These are phyloP conservation scores for Leucopternis melanops DNA, from an alignment of 2,113 vertebrate species.

Conservation along the genomic window DNA sequence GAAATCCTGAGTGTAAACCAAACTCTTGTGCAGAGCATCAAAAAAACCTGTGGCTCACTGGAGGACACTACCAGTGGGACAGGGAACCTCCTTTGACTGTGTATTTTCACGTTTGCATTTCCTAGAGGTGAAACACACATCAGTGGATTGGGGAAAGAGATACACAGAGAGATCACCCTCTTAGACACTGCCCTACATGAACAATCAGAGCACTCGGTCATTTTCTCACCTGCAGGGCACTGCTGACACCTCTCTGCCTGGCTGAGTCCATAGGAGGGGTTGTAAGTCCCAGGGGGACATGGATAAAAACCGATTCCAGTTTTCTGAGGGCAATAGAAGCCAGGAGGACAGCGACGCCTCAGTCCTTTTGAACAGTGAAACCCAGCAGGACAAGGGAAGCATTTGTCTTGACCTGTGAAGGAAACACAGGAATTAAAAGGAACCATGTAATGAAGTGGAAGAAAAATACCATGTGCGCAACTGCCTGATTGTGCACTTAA, in stretches of 20 bases:
- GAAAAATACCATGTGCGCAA: background rate
- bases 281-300: constrained; percentile 80
- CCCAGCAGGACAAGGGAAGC: constrained; percentile 78
- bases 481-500: background rate
- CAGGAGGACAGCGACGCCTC: constrained; percentile 69
- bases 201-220: fast-evolving
- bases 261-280: constrained; percentile 69
- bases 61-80: background rate
- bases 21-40: background rate
- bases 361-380: constrained; percentile 76
- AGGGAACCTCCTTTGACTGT: background rate
- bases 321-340: constrained; percentile 77
- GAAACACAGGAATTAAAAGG: background rate
- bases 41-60: background rate
- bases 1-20: background rate
- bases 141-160: background rate
- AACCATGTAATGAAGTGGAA: background rate
- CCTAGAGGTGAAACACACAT: background rate
- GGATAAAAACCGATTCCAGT: constrained; percentile 67
- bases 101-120: background rate
- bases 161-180: background rate
- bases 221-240: constrained; percentile 80
- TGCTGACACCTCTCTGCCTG: constrained; percentile 75
- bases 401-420: constrained; percentile 68
- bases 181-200: fast-evolving